phyloP scores from a whole-genome alignment of 2,797 vertebrate genomes.

The Galaxias olidus region DNA sequence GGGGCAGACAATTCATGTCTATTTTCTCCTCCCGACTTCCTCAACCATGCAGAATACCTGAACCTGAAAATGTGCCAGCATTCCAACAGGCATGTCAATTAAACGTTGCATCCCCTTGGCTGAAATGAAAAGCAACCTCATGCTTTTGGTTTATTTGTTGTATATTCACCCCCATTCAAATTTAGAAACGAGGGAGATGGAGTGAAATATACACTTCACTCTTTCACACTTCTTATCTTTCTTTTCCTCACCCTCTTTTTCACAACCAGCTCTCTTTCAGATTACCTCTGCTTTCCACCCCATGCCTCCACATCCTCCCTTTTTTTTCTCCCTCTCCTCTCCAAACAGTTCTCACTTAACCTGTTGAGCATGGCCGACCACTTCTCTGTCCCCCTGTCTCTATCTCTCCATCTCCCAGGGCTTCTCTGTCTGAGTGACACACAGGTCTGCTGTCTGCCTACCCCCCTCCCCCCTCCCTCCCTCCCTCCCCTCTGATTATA shows the following conservation, averaged over 20 bases:
- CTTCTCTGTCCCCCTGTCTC: conserved; percentile 40
- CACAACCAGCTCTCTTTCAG: conserved; percentile 17
- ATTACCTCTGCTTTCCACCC: conserved; percentile 25
- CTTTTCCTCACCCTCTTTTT: neutral
- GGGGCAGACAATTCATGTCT: no score
- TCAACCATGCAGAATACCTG: no score
- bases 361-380: conserved; percentile 41
- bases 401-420: conserved; percentile 41
- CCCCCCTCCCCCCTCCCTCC: no score
- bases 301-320: conserved; percentile 16
- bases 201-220: conserved; percentile 15
- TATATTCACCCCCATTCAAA: no score
- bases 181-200: no score
- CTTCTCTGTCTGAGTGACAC: conserved; percentile 28
- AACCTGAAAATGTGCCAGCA: no score
- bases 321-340: conserved; percentile 26
- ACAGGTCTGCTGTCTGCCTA: conserved; percentile 41
- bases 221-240: conserved; percentile 1
- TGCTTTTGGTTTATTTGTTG: no score
- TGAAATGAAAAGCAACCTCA: no score
- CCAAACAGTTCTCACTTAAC: conserved; percentile 46
- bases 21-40: no score
- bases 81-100: no score
- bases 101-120: no score
- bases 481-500: conserved; percentile 46